Percentiles rank a stretch among this genome's conserved stretches.
These are phyloP conservation scores for Platyura marginata DNA, from an alignment of 1,140 invertebrate genomes.

Conservation along the genomic window DNA sequence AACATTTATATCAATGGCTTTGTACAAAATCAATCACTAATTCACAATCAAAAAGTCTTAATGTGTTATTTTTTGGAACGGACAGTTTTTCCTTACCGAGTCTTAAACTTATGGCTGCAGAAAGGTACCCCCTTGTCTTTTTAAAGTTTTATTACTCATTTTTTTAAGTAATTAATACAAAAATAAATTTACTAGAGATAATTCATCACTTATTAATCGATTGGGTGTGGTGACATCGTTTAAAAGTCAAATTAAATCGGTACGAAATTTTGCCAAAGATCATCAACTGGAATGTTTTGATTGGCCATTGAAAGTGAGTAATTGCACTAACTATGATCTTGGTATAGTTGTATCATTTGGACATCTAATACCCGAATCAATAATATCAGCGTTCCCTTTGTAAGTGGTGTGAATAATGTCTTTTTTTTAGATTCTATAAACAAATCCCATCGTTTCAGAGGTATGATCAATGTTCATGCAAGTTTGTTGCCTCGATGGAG, in stretches of 20 bases:
- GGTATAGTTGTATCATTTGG: conserved; percentile 56
- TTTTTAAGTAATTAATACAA: conserved; percentile 3
- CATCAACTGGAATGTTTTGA: conserved; percentile 28
- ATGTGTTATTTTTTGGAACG: conserved; percentile 46
- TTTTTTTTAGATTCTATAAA: no score
- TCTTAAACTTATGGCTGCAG: conserved; percentile 30
- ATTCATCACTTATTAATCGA: conserved; percentile 18
- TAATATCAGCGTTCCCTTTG: conserved; percentile 43
- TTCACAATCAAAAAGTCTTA: conserved; percentile 16
- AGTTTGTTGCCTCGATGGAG: conserved; percentile 83
- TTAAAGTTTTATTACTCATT: conserved; percentile 4
- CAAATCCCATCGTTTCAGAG: no score
- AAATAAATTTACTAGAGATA: conserved; percentile 13
- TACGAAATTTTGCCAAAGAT: conserved; percentile 29
- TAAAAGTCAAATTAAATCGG: conserved; percentile 28
- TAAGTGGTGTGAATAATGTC: conserved; percentile 21
- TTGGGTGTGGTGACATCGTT: conserved; percentile 40
- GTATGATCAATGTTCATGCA: conserved; percentile 82
- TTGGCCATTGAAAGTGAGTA: conserved; percentile 31
- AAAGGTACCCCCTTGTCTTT: conserved; percentile 21
- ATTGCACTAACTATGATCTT: conserved; percentile 30
- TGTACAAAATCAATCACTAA: no score
- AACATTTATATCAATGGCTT: no score
- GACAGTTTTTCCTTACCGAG: conserved; percentile 46
- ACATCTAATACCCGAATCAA: conserved; percentile 38